A percentile compares a stretch with the other conserved stretches of the same genome.
These are phyloP conservation scores for Ataeniobius toweri DNA, from an alignment of 2,797 vertebrate species.

Conservation along the genomic window DNA sequence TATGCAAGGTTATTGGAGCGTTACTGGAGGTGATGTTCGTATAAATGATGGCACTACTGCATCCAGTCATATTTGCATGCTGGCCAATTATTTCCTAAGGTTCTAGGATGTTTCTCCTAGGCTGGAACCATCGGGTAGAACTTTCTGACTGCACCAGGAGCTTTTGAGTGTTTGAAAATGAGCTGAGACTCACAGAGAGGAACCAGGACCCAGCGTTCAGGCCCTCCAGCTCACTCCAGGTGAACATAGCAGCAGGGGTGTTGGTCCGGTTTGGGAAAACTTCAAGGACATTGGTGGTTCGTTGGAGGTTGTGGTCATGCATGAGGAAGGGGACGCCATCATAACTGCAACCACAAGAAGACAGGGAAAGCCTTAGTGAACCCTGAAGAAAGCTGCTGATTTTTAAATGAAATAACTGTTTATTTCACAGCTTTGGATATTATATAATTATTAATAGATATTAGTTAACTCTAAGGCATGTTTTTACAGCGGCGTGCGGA, in stretches of 20 bases:
- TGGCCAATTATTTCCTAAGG: too few species aligned
- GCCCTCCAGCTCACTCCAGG: slow-evolving; percentile 82
- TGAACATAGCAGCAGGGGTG: slow-evolving; percentile 72
- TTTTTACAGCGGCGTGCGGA: neutral
- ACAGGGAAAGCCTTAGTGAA: neutral
- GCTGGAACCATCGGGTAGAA: neutral
- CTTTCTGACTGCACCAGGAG: too few species aligned
- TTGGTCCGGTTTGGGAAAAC: slow-evolving; percentile 76
- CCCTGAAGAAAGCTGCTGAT: too few species aligned
- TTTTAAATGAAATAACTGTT: too few species aligned
- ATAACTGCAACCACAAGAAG: slow-evolving; percentile 64
- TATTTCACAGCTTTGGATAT: too few species aligned
- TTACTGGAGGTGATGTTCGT: too few species aligned
- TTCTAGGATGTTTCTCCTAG: neutral
- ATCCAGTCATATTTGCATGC: neutral
- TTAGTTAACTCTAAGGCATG: neutral
- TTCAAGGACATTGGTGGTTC: slow-evolving; percentile 86
- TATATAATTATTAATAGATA: too few species aligned
- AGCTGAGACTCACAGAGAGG: slow-evolving; percentile 70
- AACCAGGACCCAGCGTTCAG: slow-evolving; percentile 92
- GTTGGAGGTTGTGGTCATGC: slow-evolving; percentile 86
- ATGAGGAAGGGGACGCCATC: slow-evolving; percentile 91
- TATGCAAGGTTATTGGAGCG: too few species aligned
- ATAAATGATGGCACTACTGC: neutral
- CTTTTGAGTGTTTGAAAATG: neutral